Base-by-base conservation (phyloP, 1,140 invertebrate genomes). In the Ips typographus region DNA sequence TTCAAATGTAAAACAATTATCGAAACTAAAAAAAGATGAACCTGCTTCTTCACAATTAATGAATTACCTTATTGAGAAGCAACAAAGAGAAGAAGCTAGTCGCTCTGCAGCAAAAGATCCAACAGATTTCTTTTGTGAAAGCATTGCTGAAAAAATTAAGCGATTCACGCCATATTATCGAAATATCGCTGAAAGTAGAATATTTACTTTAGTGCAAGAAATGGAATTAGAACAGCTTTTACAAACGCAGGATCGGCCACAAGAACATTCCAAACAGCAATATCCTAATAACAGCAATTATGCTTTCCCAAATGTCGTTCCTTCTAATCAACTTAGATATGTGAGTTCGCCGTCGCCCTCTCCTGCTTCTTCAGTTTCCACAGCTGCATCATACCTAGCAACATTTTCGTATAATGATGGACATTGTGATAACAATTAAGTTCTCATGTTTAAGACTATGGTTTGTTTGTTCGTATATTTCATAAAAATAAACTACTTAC, bases 111-210 rank as follows among this genome's bases (percentile, higher is more conserved):
- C 4, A 47, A 47, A 5, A 5, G 4, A 47, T 47, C 4, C 4
- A 4, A 47, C n/a, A 5, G 44, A 47, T 47, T 4, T n/a, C n/a
- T 47, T 47, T 47, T 47, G 4, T 5, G 4, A 4, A 47, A 5
- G 4, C 1, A 4, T 47, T 47, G 44, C 44, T 47, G 4, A 4
- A 47, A 47, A 4, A 47, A 5, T 47, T 5, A 47, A 47, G n/a
- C 4, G n/a, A 5, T 47, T 47, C 44, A 5, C 44, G n/a, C 44
- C 44, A 47, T 47, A 47, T 47, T 47, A 47, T 47, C 44, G n/a
- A 47, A 47, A 47, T n/a, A 47, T 47, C 4, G 44, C 44, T 47
- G n/a, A 47, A 47, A 47, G 44, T n/a, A 47, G n/a, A n/a, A 47
- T 47, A 5, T 47, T 47, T 47, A 5, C 44, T 5, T 5, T 47